These are phyloP conservation scores for Eucera pruinosa DNA, from an alignment of 2,888 invertebrate genomes.

Conservation along the genomic window DNA sequence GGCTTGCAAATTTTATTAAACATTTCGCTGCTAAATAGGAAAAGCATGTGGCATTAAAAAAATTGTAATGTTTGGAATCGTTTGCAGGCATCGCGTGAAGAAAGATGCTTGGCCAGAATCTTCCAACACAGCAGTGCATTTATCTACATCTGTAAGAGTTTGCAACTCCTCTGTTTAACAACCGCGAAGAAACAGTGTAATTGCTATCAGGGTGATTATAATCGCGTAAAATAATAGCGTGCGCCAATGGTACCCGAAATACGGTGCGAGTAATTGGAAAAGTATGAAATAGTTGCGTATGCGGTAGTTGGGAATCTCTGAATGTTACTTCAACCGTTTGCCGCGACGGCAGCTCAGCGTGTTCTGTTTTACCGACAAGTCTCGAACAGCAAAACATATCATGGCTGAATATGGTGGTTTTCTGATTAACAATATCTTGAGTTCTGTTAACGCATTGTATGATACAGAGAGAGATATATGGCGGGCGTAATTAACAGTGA, in stretches of 20 bases:
- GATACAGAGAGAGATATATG: conserved; percentile 22
- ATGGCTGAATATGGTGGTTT: conserved; percentile 73
- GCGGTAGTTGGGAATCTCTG: not conserved
- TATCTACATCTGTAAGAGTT: too few relatives aligned
- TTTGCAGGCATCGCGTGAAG: conserved; percentile 15
- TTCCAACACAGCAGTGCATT: conserved; percentile 10
- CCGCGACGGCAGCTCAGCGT: conserved; percentile 63
- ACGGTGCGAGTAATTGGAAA: conserved; percentile 17
- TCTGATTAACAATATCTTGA: conserved; percentile 61
- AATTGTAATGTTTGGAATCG: conserved; percentile 12
- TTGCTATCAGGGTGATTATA: too few relatives aligned
- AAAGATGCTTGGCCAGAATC: conserved; percentile 8
- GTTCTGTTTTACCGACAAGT: conserved; percentile 71
- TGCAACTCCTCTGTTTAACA: too few relatives aligned
- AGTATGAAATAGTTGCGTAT: not conserved
- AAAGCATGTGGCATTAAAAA: too few relatives aligned
- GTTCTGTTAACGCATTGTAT: conserved; percentile 46
- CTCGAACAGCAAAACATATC: conserved; percentile 69
- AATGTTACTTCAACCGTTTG: conserved; percentile 37
- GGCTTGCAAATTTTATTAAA: too few relatives aligned
- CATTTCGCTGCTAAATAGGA: too few relatives aligned
- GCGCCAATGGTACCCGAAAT: not conserved
- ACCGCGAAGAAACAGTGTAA: too few relatives aligned
- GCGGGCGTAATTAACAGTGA: conserved; percentile 53
- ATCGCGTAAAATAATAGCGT: conserved; percentile 1